Percentiles rank a stretch among this genome's conserved stretches.
Conservation (phyloP, 2,888 invertebrate genomes). For the Perizoma affinitatum region DNA sequence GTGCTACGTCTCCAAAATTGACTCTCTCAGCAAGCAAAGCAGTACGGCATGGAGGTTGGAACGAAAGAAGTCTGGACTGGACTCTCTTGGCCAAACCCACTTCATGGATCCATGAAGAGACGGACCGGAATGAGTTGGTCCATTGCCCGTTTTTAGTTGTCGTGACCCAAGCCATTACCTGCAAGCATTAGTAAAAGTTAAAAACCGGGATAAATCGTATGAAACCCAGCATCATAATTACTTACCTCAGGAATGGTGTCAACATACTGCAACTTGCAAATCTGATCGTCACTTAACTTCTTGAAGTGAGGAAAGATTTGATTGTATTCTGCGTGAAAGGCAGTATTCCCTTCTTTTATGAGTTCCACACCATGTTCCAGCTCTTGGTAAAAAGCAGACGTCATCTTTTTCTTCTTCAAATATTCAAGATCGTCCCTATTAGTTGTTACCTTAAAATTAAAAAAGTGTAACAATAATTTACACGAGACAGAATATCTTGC, state of each 20-base stretch:
- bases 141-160: constrained; percentile 60
- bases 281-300: constrained; percentile 61
- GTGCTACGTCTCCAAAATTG: constrained; percentile 62
- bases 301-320: constrained; percentile 64
- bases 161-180: constrained; percentile 60
- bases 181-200: not conserved
- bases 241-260: constrained; percentile 69
- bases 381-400: constrained; percentile 60
- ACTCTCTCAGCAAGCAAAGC: constrained; percentile 69
- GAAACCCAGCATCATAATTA: too few species aligned
- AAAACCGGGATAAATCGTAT: not conserved
- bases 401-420: constrained; percentile 66
- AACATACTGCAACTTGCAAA: constrained; percentile 67
- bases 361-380: constrained; percentile 58
- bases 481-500: too few species aligned
- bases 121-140: constrained; percentile 52
- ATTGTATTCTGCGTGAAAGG: constrained; percentile 71
- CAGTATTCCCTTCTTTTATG: constrained; percentile 59
- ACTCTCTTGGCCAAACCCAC: constrained; percentile 59
- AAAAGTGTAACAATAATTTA: too few species aligned
- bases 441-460: constrained; percentile 57
- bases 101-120: constrained; percentile 63
- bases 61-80: constrained; percentile 47
- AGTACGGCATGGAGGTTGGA: constrained; percentile 62
- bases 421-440: constrained; percentile 68